Evolutionary conservation across 1,140 invertebrate species (phyloP).

Genomic region (Macrotrachela quadricornifera): DNA sequence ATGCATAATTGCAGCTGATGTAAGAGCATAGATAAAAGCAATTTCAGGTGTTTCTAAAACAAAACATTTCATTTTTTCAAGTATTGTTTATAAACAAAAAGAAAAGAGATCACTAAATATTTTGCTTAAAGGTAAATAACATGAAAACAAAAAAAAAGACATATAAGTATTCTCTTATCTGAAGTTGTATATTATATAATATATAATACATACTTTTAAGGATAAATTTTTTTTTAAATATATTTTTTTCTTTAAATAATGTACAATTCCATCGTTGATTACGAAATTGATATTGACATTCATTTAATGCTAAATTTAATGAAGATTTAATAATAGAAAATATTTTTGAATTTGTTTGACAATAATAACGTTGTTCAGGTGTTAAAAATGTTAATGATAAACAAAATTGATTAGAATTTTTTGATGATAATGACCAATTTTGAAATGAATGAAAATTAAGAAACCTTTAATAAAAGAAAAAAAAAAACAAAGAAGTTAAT

Average conservation of each 20-base stretch:
- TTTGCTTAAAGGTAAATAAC: too few relatives aligned
- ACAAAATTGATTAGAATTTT: too few relatives aligned
- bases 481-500: too few relatives aligned
- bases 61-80: too few relatives aligned
- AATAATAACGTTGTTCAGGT: neutral
- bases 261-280: constrained; percentile 29
- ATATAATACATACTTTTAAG: neutral
- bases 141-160: too few relatives aligned
- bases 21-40: constrained; percentile 67
- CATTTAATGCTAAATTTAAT: constrained; percentile 9
- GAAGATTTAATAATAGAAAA: neutral
- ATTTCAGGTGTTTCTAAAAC: constrained; percentile 60
- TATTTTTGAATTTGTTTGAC: neutral
- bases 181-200: too few relatives aligned
- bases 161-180: too few relatives aligned
- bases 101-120: too few relatives aligned
- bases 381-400: neutral
- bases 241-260: constrained; percentile 11
- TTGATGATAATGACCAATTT: too few relatives aligned
- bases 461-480: too few relatives aligned
- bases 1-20: constrained; percentile 64
- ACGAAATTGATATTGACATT: constrained; percentile 29
- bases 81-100: too few relatives aligned
- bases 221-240: neutral
- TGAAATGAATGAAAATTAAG: too few relatives aligned